Conservation (phyloP, 2,113 vertebrate species). For the Hucho hucho region DNA sequence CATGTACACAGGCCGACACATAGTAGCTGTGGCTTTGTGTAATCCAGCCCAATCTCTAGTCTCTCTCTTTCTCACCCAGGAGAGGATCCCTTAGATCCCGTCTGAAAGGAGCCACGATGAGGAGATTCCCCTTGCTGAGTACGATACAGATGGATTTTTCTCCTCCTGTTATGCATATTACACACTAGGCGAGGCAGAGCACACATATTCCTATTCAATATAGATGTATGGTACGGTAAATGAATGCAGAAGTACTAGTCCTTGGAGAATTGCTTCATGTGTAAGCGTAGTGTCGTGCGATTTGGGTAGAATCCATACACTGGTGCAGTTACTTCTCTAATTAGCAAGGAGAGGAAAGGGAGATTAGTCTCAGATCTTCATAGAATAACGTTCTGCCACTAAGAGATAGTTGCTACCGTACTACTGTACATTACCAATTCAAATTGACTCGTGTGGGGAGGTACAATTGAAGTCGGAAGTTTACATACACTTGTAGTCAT, state of each 20-base stretch:
- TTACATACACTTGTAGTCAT: too few relatives aligned
- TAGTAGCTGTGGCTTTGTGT: not conserved
- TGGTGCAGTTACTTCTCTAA: not conserved
- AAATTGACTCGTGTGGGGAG: not conserved
- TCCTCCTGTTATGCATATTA: not conserved
- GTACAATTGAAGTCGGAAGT: too few relatives aligned
- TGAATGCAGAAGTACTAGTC: not conserved
- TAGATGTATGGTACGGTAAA: not conserved
- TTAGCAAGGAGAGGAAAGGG: not conserved
- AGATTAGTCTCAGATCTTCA: not conserved
- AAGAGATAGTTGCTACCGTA: not conserved
- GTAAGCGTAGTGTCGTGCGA: not conserved
- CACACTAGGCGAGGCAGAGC: not conserved
- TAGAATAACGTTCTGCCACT: not conserved
- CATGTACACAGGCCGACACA: slow-evolving; percentile 5
- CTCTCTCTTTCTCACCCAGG: not conserved
- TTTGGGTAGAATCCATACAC: not conserved
- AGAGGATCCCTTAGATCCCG: not conserved
- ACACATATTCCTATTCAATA: too few relatives aligned
- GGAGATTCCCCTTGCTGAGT: not conserved
- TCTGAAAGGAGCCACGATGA: not conserved
- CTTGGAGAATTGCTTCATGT: not conserved
- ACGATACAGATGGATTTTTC: not conserved
- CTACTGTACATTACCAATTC: not conserved
- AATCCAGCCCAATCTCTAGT: not conserved